A percentile compares a stretch with the other conserved stretches of the same genome.
These are phyloP conservation scores for Sipha maydis DNA, from an alignment of 2,888 invertebrate species.

Conservation along the genomic window DNA sequence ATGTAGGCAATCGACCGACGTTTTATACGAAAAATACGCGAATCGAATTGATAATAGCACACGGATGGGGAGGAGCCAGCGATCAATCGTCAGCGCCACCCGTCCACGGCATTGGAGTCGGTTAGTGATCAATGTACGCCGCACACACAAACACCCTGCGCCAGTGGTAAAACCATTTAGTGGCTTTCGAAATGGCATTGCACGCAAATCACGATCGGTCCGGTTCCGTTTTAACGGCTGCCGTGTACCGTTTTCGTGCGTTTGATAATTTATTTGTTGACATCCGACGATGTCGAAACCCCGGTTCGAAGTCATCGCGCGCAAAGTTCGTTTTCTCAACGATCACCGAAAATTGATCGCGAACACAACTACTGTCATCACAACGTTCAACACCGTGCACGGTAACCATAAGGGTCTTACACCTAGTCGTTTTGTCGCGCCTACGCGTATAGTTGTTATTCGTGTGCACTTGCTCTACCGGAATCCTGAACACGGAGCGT, in stretches of 20 bases:
- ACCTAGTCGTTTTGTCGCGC: too few species aligned
- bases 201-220: slow-evolving; percentile 44
- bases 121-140: neutral
- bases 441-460: too few species aligned
- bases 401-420: too few species aligned
- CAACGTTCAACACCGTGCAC: too few species aligned
- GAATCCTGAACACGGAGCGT: too few species aligned
- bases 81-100: neutral
- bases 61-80: neutral
- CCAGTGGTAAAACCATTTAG: slow-evolving; percentile 5
- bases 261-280: neutral
- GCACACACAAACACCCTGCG: neutral
- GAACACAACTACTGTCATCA: neutral
- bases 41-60: neutral
- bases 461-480: too few species aligned
- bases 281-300: neutral
- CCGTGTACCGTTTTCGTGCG: neutral
- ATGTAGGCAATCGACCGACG: neutral
- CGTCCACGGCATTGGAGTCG: neutral
- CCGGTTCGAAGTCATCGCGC: neutral
- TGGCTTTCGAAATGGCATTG: neutral
- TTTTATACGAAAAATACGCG: neutral
- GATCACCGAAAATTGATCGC: neutral
- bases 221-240: slow-evolving; percentile 9
- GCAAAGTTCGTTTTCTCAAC: neutral